Base-by-base conservation (phyloP, 2,113 vertebrate genomes). In the Xiphorhynchus elegans region DNA sequence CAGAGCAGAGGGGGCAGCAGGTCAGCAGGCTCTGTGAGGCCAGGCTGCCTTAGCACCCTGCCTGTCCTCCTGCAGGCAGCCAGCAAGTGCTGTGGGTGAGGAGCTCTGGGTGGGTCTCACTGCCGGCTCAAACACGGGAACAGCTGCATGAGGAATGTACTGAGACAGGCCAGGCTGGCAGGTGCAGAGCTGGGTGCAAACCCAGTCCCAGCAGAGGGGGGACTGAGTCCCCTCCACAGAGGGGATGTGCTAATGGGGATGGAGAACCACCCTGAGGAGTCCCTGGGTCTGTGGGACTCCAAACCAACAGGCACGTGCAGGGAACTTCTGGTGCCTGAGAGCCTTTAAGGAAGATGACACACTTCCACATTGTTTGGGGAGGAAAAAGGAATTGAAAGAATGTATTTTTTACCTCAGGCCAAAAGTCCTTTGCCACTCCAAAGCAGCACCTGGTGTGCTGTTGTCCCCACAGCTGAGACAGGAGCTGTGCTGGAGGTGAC, bases 151-250 rank as follows among this genome's bases (percentile, higher is more conserved):
- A 55, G 50, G 75, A 95, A 94, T 53, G 58, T 18, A 64, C 87
- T 4, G 1, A 0, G 0, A 50, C 44, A 7, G 13, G 46, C 53
- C 67, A 80, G 31, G 63, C 62, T 4, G 3, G 49, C 0, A 1
- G 76, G 67, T 13, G 37, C 58, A 58, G 13, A 84, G 81, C 8
- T 0, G 13, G 31, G 64, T 89, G 60, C 44, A 74, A 81, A 87
- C 67, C 4, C 66, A 73, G n/a, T 13, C n/a, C 26, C 11, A 35
- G 59, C 13, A 74, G 18, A n/a, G 58, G 49, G 40, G 50, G 62
- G 87, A 67, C 64, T 73, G 58, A 87, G 82, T 47, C 25, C 55
- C 67, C 42, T 52, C 25, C 75, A 23, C 8, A 29, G 28, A 47
- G 37, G 68, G 33, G 10, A 60, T 33, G 28, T 23, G 28, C 50